Base-by-base conservation (phyloP, 2,888 invertebrate genomes). In the Drosophila formosana region DNA sequence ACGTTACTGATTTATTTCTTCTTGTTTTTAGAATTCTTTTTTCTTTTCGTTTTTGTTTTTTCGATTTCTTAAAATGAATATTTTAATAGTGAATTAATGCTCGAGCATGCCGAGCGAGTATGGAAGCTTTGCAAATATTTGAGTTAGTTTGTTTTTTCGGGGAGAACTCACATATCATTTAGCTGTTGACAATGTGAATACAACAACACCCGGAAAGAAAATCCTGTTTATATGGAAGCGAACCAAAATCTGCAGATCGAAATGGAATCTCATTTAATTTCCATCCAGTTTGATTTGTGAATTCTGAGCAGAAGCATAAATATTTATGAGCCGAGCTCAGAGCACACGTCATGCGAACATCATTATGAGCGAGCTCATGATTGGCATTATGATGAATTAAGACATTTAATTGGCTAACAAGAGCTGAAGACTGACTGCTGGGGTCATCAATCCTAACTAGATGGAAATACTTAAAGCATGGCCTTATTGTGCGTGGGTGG, bases 131-230 rank as follows among this genome's bases (percentile, higher is more conserved):
- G 78, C 72, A 79, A 79, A 79, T 72, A 64, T 49, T 67, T 61
- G 34, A 30, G 55, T 60, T 52, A 43, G 9, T 37, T 37, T 37
- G 11, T 34, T 50, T 60, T 56, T 23, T 25, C 34, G 18, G 47
- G 30, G 43, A 8, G 43, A 58, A 67, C 6, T 32, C 37, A 25
- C 45, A 49, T 41, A 11, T 55, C 34, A 51, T 41, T 55, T 7
- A 34, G 13, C 4, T 28, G 25, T 25, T n/a, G 28, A 43, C 18
- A 56, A 56, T 37, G 37, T 47, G 45, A 23, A 30, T 39, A 52
- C 37, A 41, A 7, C 43, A 34, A 32, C 39, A 78, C 66, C 83
- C 83, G 81, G 81, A 81, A 83, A 80, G 75, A 78, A 72, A 70
- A 70, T 66, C 51, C 66, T 64, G 69, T 53, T 64, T 57, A 18